phyloP scores from a whole-genome alignment of 2,797 vertebrate genomes.

The Poecilia gillii region DNA sequence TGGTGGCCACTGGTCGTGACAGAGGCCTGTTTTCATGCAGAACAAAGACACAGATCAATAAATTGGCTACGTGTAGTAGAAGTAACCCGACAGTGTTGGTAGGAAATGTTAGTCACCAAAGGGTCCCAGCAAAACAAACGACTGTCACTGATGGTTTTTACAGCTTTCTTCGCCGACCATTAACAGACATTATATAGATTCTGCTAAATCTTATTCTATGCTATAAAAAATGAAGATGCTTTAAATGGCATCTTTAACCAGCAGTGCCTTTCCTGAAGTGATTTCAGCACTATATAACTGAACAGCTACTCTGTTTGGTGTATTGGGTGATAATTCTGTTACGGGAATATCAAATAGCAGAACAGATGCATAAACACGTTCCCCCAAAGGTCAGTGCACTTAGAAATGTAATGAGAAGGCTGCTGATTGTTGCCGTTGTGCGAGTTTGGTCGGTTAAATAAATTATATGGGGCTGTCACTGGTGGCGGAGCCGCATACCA shows the following conservation, averaged over 20 bases:
- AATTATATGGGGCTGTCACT: slow-evolving; percentile 34
- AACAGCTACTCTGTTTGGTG: slow-evolving; percentile 40
- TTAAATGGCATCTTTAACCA: slow-evolving; percentile 14
- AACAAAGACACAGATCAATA: slow-evolving; percentile 60
- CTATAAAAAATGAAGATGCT: neutral
- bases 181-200: neutral
- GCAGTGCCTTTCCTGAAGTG: slow-evolving; percentile 1
- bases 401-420: slow-evolving; percentile 45
- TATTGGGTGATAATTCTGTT: slow-evolving; percentile 32
- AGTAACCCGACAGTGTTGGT: slow-evolving; percentile 23
- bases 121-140: neutral
- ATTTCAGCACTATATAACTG: slow-evolving; percentile 55
- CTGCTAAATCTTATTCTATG: neutral
- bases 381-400: slow-evolving; percentile 47
- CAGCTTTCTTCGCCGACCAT: neutral
- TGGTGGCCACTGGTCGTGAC: slow-evolving; percentile 42
- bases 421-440: slow-evolving; percentile 48
- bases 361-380: slow-evolving; percentile 45
- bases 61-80: slow-evolving; percentile 48
- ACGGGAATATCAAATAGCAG: slow-evolving; percentile 31
- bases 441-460: slow-evolving; percentile 62
- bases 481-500: slow-evolving; percentile 56
- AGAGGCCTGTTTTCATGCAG: slow-evolving; percentile 34
- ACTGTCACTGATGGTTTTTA: neutral
- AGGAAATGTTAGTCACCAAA: slow-evolving; percentile 2